Base-by-base conservation (phyloP, 2,888 invertebrate genomes). In the Drosophila infuscata region DNA sequence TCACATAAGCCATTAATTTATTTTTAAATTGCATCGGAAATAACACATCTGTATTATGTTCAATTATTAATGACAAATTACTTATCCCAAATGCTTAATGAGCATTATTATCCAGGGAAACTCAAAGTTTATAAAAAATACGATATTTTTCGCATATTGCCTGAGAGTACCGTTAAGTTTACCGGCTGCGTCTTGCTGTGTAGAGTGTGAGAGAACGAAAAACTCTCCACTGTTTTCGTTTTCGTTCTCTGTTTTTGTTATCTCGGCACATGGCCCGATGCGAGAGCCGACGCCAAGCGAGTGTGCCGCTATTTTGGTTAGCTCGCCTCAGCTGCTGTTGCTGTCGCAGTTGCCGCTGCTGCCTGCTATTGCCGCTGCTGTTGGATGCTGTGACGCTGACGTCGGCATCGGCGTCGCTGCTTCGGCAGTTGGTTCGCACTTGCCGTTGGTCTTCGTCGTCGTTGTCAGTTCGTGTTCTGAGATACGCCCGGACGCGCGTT, bases 381-480 rank as follows among this genome's bases (percentile, higher is more conserved):
- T 51, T 76, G 83, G 85, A 85, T 80, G 80, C 80, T 81, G 79
- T 54, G 82, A 25, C 68, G 77, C 33, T 36, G 67, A 38, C 74
- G 74, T 66, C 73, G 76, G 33, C 62, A 75, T 66, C 43, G 68
- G 49, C 74, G 73, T 74, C 77, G 76, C 74, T 61, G 79, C 67
- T 67, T 78, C 75, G 71, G 81, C 60, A 48, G 33, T 52, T 9
- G 66, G 65, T 36, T 75, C 72, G 71, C 79, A 65, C 52, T 52
- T 65, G 72, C 66, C 63, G 68, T 75, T 79, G 52, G 52, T 59
- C 56, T 57, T 54, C 76, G 76, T 67, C 66, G 71, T 80, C 20
- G 15, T 15, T 46, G 46, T 91, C 88, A 92, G 92, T 92, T 92
- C 91, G 91, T 91, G 90, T 90, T 92, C 90, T 91, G 91, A 91